Evolutionary conservation across 2,797 vertebrate species (phyloP).

Genomic region (Simalia tracyae): DNA sequence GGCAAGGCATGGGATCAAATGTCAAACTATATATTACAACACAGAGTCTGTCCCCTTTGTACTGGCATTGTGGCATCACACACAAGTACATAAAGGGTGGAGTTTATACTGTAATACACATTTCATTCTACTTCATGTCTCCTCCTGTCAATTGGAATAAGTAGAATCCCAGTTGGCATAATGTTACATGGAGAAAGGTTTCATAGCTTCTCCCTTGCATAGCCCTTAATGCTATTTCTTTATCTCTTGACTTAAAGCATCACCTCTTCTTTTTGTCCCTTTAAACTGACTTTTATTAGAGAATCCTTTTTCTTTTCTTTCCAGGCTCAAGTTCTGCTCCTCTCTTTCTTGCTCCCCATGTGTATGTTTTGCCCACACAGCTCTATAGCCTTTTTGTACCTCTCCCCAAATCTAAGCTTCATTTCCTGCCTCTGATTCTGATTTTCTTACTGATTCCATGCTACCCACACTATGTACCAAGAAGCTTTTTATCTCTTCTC

Average conservation of each 20-base stretch:
- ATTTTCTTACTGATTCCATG: neutral
- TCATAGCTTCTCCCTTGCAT: neutral
- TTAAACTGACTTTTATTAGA: neutral
- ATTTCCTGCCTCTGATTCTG: neutral
- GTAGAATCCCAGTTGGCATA: neutral
- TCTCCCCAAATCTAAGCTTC: neutral
- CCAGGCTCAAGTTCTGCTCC: neutral
- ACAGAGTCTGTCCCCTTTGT: neutral
- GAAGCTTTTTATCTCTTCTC: neutral
- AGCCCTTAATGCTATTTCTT: neutral
- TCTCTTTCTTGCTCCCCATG: neutral
- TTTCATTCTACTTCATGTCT: neutral
- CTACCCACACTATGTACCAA: neutral
- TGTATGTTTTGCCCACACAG: neutral
- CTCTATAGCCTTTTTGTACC: neutral
- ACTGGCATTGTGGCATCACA: neutral
- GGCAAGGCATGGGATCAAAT: neutral
- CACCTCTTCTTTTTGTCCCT: neutral
- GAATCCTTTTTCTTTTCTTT: neutral
- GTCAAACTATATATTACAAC: neutral
- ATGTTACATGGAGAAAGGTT: neutral
- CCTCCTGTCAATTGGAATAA: neutral
- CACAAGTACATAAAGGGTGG: neutral
- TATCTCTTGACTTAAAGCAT: neutral
- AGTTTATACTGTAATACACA: neutral